Conservation (phyloP, 1,140 invertebrate genomes). For the Drosophila trapezifrons region DNA sequence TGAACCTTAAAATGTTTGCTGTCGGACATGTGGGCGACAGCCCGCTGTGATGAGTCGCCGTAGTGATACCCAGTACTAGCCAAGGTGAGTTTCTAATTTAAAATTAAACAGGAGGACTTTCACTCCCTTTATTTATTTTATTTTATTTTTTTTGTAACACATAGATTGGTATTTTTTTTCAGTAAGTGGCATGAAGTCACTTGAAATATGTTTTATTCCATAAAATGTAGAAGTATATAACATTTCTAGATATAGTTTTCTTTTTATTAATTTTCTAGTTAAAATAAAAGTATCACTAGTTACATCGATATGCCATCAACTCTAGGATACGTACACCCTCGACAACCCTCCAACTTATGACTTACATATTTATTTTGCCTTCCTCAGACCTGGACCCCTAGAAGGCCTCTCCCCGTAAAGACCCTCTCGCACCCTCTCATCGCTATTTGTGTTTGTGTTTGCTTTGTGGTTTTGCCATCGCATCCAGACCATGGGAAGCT, state of each 20-base stretch:
- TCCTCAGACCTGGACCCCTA: neutral
- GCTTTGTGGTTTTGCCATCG: conserved; percentile 73
- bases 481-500: conserved; percentile 53
- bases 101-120: no score
- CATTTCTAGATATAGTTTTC: no score
- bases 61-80: conserved; percentile 13
- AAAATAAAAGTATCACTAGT: neutral
- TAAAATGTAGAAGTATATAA: no score
- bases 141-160: no score
- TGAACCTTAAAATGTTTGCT: conserved; percentile 80
- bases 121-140: no score
- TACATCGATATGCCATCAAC: neutral
- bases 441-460: conserved; percentile 73
- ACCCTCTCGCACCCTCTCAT: conserved; percentile 19
- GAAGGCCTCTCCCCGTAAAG: neutral
- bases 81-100: neutral
- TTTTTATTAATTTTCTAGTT: no score
- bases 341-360: neutral
- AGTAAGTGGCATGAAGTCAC: no score
- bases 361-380: conserved; percentile 35
- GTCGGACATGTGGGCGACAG: conserved; percentile 64
- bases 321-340: neutral
- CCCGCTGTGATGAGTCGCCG: neutral
- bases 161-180: no score
- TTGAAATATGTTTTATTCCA: no score